Evolutionary conservation across 2,888 invertebrate genomes (phyloP).

Genomic region (Drosophila neotestacea): DNA sequence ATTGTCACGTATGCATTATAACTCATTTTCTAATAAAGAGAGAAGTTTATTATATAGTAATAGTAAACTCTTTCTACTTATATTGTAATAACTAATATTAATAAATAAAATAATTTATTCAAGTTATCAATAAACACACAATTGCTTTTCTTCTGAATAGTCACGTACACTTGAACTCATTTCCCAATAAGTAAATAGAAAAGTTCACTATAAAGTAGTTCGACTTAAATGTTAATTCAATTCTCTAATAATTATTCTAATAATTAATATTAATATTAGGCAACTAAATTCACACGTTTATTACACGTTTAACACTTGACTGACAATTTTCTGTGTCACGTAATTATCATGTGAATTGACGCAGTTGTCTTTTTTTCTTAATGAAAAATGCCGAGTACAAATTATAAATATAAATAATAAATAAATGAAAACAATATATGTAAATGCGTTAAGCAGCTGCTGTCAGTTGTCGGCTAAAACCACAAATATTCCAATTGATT

Average conservation of each 20-base stretch:
- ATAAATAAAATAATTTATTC: no score
- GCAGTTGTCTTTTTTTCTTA: constrained; percentile 19
- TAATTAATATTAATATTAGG: neutral
- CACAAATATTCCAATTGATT: constrained; percentile 48
- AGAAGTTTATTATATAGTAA: no score
- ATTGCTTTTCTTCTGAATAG: neutral
- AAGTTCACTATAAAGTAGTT: neutral
- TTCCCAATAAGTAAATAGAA: neutral
- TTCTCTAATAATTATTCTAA: no score
- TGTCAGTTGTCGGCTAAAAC: constrained; percentile 17
- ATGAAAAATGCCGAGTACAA: neutral
- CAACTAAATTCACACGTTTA: constrained; percentile 11
- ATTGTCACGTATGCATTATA: no score
- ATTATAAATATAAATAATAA: constrained; percentile 2
- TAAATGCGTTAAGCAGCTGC: constrained; percentile 21
- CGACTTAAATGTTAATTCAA: neutral
- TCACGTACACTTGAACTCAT: constrained; percentile 1
- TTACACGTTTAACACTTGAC: constrained; percentile 3
- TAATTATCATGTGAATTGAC: constrained; percentile 10
- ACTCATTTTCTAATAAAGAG: no score
- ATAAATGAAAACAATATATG: constrained; percentile 5
- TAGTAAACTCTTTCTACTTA: no score
- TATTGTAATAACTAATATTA: no score
- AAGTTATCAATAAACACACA: neutral
- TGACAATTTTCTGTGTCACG: neutral